A percentile compares a stretch with the other conserved stretches of the same genome.
Evolutionary conservation across 2,888 invertebrate genomes (phyloP).

Genomic region (Opisthograptis luteolata): DNA sequence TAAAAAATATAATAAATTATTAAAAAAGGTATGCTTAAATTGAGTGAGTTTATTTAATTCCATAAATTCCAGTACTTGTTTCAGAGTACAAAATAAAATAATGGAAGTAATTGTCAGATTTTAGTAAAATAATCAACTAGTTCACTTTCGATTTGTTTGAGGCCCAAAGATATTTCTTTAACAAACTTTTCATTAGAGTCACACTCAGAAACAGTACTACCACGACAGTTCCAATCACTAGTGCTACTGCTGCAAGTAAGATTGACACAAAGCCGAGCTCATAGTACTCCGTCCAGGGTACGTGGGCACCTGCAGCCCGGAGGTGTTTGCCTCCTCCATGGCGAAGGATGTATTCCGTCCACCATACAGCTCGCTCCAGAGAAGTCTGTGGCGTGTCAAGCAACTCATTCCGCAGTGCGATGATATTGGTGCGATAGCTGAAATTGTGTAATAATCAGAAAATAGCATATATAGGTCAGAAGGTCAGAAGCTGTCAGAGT

Average conservation of each 20-base stretch:
- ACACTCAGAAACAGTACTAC: background rate
- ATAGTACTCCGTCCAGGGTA: slow-evolving; percentile 2
- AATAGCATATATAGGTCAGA: no score
- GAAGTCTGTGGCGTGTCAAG: background rate
- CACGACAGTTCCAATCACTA: background rate
- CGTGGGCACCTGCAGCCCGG: background rate
- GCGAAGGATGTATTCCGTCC: slow-evolving; percentile 1
- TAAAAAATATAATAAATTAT: no score
- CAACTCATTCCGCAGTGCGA: background rate
- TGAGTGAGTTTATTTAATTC: no score
- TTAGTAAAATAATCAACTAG: no score
- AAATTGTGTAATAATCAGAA: no score
- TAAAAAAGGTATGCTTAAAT: no score
- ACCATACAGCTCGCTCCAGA: slow-evolving; percentile 2
- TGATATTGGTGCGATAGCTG: background rate
- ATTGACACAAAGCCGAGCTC: background rate
- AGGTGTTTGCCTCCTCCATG: background rate
- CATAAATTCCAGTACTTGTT: no score
- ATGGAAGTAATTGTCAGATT: no score
- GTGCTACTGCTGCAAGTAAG: background rate
- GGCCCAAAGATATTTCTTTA: no score
- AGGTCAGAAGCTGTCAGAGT: no score
- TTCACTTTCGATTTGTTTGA: background rate
- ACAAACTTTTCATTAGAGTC: background rate
- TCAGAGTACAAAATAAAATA: no score